Conservation (phyloP, 2,113 vertebrate genomes). For the Fukomys damarensis region DNA sequence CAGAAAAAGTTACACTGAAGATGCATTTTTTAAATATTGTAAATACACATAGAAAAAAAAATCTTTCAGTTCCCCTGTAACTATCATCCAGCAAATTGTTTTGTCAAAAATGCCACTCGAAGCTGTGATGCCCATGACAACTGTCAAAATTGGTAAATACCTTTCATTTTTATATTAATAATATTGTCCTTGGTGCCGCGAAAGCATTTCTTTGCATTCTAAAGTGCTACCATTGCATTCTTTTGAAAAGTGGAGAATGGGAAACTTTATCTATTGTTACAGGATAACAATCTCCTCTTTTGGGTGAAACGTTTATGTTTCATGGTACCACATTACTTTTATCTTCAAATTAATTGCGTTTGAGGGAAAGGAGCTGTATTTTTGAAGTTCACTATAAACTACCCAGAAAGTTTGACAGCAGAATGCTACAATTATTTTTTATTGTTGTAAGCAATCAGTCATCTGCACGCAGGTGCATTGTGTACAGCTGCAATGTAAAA, state of each 20-base stretch:
- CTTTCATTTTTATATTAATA: constrained; percentile 57
- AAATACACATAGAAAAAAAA: constrained; percentile 76
- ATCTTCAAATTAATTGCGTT: constrained; percentile 45
- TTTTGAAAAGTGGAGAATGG: constrained; percentile 65
- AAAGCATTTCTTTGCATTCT: constrained; percentile 9
- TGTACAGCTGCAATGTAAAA: constrained; percentile 38
- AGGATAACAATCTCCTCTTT: constrained; percentile 54
- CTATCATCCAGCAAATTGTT: constrained; percentile 79
- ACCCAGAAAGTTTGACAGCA: constrained; percentile 69
- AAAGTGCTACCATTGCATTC: constrained; percentile 13
- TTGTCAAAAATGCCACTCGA: constrained; percentile 83
- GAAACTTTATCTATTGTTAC: constrained; percentile 58
- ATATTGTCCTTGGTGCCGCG: background rate
- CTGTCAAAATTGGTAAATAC: constrained; percentile 81
- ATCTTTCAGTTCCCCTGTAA: constrained; percentile 70
- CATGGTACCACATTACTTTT: constrained; percentile 52
- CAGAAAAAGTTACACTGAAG: constrained; percentile 75
- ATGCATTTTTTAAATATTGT: constrained; percentile 68
- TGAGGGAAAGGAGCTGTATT: constrained; percentile 64
- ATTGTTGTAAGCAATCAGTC: constrained; percentile 78
- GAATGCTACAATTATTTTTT: constrained; percentile 75
- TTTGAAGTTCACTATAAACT: constrained; percentile 77
- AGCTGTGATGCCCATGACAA: constrained; percentile 81
- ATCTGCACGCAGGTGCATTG: constrained; percentile 63
- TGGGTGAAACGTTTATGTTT: background rate